Percentiles rank a stretch among this genome's conserved stretches.
Conservation (phyloP, 1,140 invertebrate species). For the Cylas formicarius region DNA sequence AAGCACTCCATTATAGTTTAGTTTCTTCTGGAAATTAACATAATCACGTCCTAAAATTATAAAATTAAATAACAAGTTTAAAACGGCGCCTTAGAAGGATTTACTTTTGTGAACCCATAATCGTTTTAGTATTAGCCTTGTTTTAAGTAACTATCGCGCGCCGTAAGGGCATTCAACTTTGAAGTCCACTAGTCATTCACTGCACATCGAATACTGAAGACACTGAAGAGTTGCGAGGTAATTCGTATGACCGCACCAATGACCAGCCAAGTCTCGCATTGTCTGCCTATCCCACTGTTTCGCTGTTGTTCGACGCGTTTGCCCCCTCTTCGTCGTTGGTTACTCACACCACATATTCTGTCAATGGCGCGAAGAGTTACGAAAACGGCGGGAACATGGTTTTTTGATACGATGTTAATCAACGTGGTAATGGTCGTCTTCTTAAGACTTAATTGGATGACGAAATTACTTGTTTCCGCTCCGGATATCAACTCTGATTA, state of each 20-base stretch:
- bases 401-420: too few species aligned
- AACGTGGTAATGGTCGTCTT: too few species aligned
- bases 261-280: slow-evolving; percentile 21
- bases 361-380: too few species aligned
- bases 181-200: slow-evolving; percentile 23
- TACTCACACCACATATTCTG: slow-evolving; percentile 6
- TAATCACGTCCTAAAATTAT: slow-evolving; percentile 8
- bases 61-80: slow-evolving; percentile 3
- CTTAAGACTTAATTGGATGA: too few species aligned
- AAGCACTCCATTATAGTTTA: slow-evolving; percentile 37
- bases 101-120: slow-evolving; percentile 24
- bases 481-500: too few species aligned
- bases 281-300: slow-evolving; percentile 19
- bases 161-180: slow-evolving; percentile 27
- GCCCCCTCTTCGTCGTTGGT: neutral
- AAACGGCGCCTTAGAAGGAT: slow-evolving; percentile 8
- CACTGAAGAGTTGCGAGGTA: slow-evolving; percentile 20
- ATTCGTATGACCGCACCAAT: slow-evolving; percentile 17
- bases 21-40: slow-evolving; percentile 12
- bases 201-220: slow-evolving; percentile 27
- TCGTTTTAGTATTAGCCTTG: slow-evolving; percentile 24
- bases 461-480: too few species aligned
- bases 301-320: slow-evolving; percentile 1
- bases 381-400: too few species aligned
- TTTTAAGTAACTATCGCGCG: slow-evolving; percentile 17